Evolutionary conservation across 2,113 vertebrate species (phyloP).

Genomic region (Callionymus lyra): DNA sequence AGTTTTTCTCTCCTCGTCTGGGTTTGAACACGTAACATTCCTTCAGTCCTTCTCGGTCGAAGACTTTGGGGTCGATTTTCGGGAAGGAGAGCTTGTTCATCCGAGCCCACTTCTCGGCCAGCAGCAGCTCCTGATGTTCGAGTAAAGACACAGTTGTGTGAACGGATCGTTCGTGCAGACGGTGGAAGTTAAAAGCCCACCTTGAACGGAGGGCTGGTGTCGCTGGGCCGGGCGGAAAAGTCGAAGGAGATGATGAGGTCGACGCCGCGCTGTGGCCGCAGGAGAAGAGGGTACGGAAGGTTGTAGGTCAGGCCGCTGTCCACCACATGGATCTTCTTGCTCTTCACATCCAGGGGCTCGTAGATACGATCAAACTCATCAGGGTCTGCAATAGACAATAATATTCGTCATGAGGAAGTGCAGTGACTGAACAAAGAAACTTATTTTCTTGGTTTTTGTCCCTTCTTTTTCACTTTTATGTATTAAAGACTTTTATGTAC

Average conservation of each 20-base stretch:
- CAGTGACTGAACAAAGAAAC: too few relatives aligned
- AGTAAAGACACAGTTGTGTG: not conserved
- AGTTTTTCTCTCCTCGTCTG: conserved; percentile 83
- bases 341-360: conserved; percentile 94
- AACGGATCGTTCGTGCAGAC: not conserved
- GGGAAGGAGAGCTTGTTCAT: conserved; percentile 98
- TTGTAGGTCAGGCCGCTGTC: conserved; percentile 96
- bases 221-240: conserved; percentile 89
- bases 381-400: conserved; percentile 69
- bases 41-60: conserved; percentile 92
- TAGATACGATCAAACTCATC: conserved; percentile 95
- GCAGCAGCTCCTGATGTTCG: conserved; percentile 78
- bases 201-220: conserved; percentile 95
- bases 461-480: too few relatives aligned
- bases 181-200: conserved; percentile 43
- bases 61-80: conserved; percentile 93
- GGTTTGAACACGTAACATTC: conserved; percentile 97
- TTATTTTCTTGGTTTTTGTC: too few relatives aligned
- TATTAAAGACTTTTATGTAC: too few relatives aligned
- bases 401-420: too few relatives aligned
- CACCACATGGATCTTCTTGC: conserved; percentile 95
- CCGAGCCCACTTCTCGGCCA: conserved; percentile 96
- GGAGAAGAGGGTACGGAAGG: conserved; percentile 85
- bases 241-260: conserved; percentile 96
- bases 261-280: conserved; percentile 81